These are phyloP conservation scores for Paramuricea clavata DNA, from an alignment of 92 coral and sea anemone genomes.

Conservation along the genomic window DNA sequence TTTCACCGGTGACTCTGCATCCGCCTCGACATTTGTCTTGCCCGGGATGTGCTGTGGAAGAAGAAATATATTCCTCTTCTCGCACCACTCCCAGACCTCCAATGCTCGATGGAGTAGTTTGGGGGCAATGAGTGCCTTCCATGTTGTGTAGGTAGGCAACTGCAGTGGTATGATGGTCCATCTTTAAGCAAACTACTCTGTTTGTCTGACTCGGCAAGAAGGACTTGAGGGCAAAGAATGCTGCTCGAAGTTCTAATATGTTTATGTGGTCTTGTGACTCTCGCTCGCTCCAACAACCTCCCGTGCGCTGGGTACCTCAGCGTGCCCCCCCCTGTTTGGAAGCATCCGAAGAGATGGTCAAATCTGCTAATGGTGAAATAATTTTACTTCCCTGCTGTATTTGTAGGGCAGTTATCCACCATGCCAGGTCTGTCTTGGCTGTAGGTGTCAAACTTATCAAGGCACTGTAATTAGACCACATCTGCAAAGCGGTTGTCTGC, in stretches of 20 bases:
- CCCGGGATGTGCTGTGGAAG: constrained; percentile 75
- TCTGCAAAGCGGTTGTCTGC: constrained; percentile 60
- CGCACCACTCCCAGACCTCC: constrained; percentile 74
- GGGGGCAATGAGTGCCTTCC: constrained; percentile 63
- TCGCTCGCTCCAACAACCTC: constrained; percentile 57
- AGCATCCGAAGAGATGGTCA: constrained; percentile 67
- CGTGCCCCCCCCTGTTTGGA: constrained; percentile 72
- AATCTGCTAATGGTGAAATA: constrained; percentile 49
- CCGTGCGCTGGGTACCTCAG: constrained; percentile 62
- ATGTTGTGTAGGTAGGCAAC: constrained; percentile 57
- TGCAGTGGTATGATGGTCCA: no score
- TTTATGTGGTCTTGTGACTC: constrained; percentile 65
- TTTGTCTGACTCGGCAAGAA: constrained; percentile 53
- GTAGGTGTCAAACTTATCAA: constrained; percentile 45
- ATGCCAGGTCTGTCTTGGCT: constrained; percentile 67
- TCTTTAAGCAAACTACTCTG: constrained; percentile 54
- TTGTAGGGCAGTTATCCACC: constrained; percentile 68
- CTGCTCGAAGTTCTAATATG: constrained; percentile 69
- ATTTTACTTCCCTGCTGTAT: constrained; percentile 62
- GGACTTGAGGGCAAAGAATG: constrained; percentile 64
- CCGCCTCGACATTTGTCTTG: constrained; percentile 67
- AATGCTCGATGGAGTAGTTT: constrained; percentile 51
- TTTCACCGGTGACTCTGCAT: constrained; percentile 53
- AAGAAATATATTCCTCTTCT: constrained; percentile 41
- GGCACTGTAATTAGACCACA: constrained; percentile 46